Evolutionary conservation across 2,113 vertebrate species (phyloP).

Genomic region (Dipodomys spectabilis): DNA sequence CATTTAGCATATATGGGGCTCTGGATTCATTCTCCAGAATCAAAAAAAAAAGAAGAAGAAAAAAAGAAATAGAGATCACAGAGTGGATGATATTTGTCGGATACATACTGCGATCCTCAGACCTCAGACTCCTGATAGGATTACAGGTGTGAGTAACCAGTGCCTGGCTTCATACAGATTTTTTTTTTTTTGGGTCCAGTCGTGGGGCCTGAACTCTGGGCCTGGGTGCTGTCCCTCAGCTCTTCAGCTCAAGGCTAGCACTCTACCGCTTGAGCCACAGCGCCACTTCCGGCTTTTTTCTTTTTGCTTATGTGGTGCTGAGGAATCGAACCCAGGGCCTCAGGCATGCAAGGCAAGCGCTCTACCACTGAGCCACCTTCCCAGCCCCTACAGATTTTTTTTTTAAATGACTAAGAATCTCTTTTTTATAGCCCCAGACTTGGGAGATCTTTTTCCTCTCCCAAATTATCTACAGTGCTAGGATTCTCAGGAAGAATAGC

Average conservation of each 20-base stretch:
- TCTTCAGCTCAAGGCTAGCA: too few species aligned
- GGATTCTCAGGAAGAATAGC: neutral
- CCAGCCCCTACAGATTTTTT: constrained; percentile 6
- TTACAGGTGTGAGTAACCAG: too few species aligned
- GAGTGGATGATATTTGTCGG: neutral
- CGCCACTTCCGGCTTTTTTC: too few species aligned
- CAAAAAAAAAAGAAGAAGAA: neutral
- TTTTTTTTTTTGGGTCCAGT: too few species aligned
- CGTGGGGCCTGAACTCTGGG: too few species aligned
- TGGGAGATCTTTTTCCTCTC: neutral
- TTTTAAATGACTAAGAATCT: constrained; percentile 28
- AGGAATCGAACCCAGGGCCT: too few species aligned
- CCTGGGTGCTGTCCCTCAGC: too few species aligned
- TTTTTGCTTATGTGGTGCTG: too few species aligned
- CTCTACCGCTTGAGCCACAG: too few species aligned
- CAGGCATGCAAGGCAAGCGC: too few species aligned
- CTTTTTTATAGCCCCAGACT: neutral
- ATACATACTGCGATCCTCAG: neutral
- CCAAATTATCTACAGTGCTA: neutral
- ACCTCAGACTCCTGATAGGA: too few species aligned
- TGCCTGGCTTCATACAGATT: neutral
- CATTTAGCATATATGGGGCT: neutral
- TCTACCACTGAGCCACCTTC: too few species aligned
- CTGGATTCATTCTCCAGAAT: neutral
- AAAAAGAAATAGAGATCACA: neutral